Conservation (phyloP, 2,888 invertebrate species). For the Microctonus aethiopoides region DNA sequence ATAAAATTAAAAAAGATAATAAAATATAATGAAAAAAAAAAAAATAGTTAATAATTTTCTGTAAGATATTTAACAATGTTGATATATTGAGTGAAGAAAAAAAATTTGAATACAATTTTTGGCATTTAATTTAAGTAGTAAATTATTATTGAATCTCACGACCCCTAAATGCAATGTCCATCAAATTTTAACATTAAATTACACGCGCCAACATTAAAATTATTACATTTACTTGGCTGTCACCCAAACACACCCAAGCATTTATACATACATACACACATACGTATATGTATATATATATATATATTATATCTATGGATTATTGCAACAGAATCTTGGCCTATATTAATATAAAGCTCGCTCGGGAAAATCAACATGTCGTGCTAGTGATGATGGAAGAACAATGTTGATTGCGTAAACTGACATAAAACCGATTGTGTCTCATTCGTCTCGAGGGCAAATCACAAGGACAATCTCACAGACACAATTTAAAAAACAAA, state of each 20-base stretch:
- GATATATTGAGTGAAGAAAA: too few species aligned
- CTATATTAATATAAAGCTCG: constrained; percentile 38
- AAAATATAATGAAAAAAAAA: too few species aligned
- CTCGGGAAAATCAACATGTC: constrained; percentile 31
- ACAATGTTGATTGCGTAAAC: constrained; percentile 33
- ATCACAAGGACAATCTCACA: constrained; percentile 3
- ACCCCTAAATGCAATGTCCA: neutral
- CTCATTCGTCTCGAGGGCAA: constrained; percentile 24
- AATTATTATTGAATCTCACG: neutral
- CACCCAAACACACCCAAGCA: neutral
- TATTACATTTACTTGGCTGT: constrained; percentile 21
- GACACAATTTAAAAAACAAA: neutral
- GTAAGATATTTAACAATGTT: too few species aligned
- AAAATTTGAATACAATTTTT: too few species aligned
- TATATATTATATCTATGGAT: constrained; percentile 12
- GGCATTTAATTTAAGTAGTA: too few species aligned
- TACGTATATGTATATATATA: too few species aligned
- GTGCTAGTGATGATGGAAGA: constrained; percentile 21
- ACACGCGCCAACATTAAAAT: constrained; percentile 11
- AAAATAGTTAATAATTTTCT: too few species aligned
- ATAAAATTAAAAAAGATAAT: too few species aligned
- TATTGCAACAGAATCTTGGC: constrained; percentile 37
- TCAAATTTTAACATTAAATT: neutral
- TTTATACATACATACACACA: too few species aligned
- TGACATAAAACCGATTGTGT: constrained; percentile 20